phyloP scores from a whole-genome alignment of 2,113 vertebrate species.

The Gobius niger region DNA sequence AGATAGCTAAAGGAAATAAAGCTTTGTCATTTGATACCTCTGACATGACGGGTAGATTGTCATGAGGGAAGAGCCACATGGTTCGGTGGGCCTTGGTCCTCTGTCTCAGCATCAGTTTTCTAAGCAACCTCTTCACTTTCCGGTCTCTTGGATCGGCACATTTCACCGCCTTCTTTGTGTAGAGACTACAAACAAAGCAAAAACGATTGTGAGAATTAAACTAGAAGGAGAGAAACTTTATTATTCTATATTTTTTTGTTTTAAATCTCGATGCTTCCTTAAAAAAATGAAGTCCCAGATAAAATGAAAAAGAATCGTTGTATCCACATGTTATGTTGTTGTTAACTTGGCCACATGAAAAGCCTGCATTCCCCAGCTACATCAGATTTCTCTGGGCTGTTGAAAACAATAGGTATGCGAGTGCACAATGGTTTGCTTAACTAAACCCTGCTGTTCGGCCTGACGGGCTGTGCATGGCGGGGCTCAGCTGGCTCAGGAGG shows the following conservation, averaged over 20 bases:
- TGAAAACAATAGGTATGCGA: constrained; percentile 63
- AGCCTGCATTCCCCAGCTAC: constrained; percentile 42
- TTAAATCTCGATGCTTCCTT: background rate
- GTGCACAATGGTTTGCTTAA: constrained; percentile 62
- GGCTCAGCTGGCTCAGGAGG: constrained; percentile 58
- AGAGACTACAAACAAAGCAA: constrained; percentile 68
- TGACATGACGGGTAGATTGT: constrained; percentile 79
- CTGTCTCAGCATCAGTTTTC: constrained; percentile 73
- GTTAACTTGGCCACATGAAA: constrained; percentile 43
- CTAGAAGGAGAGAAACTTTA: background rate
- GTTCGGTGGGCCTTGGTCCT: constrained; percentile 66
- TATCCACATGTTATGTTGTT: constrained; percentile 30
- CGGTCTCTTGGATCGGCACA: constrained; percentile 79
- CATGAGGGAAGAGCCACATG: constrained; percentile 72
- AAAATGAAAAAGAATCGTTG: constrained; percentile 13
- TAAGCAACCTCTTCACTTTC: constrained; percentile 79
- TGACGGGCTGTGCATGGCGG: constrained; percentile 37
- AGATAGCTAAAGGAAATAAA: too few species aligned
- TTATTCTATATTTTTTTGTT: background rate
- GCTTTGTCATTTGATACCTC: constrained; percentile 58
- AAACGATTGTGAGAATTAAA: background rate
- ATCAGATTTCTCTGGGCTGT: constrained; percentile 46
- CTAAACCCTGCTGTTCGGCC: constrained; percentile 68
- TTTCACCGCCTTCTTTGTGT: constrained; percentile 81
- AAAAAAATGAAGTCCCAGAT: background rate